phyloP scores from a whole-genome alignment of 2,888 invertebrate species.

The Pollenia labialis region DNA sequence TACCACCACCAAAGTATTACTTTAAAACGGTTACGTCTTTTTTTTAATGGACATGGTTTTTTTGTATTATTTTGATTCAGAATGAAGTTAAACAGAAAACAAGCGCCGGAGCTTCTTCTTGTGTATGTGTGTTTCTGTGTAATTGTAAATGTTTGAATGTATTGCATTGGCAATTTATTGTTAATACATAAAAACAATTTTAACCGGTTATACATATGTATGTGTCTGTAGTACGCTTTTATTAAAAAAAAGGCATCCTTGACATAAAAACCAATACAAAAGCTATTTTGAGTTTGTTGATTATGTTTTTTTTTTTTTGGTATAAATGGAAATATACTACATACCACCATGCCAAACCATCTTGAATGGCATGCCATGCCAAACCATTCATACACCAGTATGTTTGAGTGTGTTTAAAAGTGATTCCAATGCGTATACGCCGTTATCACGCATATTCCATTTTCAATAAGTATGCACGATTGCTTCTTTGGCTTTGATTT shows the following conservation, averaged over 20 bases:
- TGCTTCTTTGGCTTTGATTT: conserved; percentile 4
- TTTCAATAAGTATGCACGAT: conserved; percentile 52
- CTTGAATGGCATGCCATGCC: conserved; percentile 31
- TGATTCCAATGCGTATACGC: conserved; percentile 68
- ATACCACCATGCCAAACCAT: conserved; percentile 15
- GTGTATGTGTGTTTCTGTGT: conserved; percentile 10
- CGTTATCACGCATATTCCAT: conserved; percentile 66
- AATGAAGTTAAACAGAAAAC: conserved; percentile 56
- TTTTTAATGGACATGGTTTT: conserved; percentile 16
- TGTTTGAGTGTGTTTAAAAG: conserved; percentile 3
- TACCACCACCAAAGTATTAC: neutral
- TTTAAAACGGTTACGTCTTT: neutral
- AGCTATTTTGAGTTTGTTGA: conserved; percentile 58
- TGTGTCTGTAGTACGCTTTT: neutral
- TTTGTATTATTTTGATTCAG: conserved; percentile 35
- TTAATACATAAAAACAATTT: conserved; percentile 63
- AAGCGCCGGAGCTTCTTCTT: conserved; percentile 63
- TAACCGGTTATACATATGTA: conserved; percentile 81
- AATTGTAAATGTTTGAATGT: conserved; percentile 23
- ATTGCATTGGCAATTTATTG: conserved; percentile 60
- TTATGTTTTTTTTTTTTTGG: conserved; percentile 16
- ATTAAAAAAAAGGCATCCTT: conserved; percentile 79
- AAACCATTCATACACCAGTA: conserved; percentile 30
- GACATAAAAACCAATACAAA: conserved; percentile 81
- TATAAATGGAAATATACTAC: conserved; percentile 47